These are phyloP conservation scores for Lacerta agilis DNA, from an alignment of 2,797 vertebrate genomes.

Conservation along the genomic window DNA sequence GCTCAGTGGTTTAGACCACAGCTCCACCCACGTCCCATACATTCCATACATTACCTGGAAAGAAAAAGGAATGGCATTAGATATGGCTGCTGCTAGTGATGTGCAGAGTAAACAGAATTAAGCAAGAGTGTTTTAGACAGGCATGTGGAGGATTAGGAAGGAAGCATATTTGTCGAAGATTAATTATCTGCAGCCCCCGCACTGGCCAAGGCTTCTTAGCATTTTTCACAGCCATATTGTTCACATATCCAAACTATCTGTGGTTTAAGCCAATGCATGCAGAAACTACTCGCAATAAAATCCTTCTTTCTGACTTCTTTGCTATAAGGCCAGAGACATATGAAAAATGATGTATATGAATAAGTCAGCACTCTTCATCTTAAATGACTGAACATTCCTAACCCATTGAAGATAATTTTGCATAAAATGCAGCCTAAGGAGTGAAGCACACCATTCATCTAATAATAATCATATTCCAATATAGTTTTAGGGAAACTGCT, in stretches of 20 bases:
- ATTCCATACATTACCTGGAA: not conserved
- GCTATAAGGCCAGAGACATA: not conserved
- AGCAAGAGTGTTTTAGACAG: slow-evolving; percentile 63
- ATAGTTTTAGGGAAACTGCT: not conserved
- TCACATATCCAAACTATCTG: not conserved
- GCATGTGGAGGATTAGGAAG: slow-evolving; percentile 59
- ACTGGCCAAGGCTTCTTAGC: not conserved
- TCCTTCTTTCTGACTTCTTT: accelerated
- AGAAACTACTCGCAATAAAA: not conserved
- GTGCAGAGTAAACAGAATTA: slow-evolving; percentile 59
- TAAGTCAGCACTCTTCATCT: not conserved
- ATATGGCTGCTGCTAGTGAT: slow-evolving; percentile 57
- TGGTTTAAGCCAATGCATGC: not conserved
- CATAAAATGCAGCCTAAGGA: not conserved
- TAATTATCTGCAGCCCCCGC: slow-evolving; percentile 32
- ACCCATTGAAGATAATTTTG: not conserved
- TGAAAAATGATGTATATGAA: slow-evolving; percentile 6
- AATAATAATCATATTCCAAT: not conserved
- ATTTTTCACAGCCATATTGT: slow-evolving; percentile 10
- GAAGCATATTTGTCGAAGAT: slow-evolving; percentile 32
- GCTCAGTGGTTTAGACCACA: no score
- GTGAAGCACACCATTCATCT: accelerated
- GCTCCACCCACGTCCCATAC: no score
- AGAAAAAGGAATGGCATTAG: slow-evolving; percentile 52
- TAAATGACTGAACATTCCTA: not conserved